Base-by-base conservation (phyloP, 2,797 vertebrate species). In the Lepilemur ruficaudatus region DNA sequence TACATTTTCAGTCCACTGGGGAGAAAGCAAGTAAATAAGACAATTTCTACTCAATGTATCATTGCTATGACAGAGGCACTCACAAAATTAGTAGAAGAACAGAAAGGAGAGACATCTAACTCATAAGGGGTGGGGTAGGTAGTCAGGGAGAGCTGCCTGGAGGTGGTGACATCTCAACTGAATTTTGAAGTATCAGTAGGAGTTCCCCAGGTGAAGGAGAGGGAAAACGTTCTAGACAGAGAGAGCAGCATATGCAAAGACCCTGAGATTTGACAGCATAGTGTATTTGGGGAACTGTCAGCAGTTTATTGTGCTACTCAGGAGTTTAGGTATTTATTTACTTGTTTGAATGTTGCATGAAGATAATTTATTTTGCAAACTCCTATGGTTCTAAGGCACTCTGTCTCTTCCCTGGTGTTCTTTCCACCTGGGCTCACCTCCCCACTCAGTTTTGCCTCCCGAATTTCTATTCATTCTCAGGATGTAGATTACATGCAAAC, bases 21-120 rank as follows among this genome's bases (percentile, higher is more conserved):
- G 22, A 89, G 52, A 82, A 90, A 84, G 28, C n/a, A 32, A 35
- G 14, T 90, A 76, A 65, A 93, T 83, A 86, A 79, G 57, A 25
- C 12, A 43, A 43, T 91, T 87, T 32, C 25, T 48, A 69, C 59
- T 89, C n/a, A 67, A 1, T 69, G 28, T 30, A 43, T 80, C 18
- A 89, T 83, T 69, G 25, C 59, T 73, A 23, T 73, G 67, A 90
- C 2, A 70, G 59, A 94, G 41, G 38, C n/a, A 81, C 23, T 88
- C 46, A 82, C 13, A 35, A 89, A 89, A 80, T 43, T 48, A 23
- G 17, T 70, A 89, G 67, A 28, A 57, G 12, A 93, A 35, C 9
- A 43, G 50, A 79, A 80, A 69, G 30, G 18, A 52, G 9, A 12
- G 76, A 5, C n/a, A 22, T 35, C 7, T n/a, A 82, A 48, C 5